Conservation (phyloP, 2,888 invertebrate genomes). For the Mesochorus sp. region DNA sequence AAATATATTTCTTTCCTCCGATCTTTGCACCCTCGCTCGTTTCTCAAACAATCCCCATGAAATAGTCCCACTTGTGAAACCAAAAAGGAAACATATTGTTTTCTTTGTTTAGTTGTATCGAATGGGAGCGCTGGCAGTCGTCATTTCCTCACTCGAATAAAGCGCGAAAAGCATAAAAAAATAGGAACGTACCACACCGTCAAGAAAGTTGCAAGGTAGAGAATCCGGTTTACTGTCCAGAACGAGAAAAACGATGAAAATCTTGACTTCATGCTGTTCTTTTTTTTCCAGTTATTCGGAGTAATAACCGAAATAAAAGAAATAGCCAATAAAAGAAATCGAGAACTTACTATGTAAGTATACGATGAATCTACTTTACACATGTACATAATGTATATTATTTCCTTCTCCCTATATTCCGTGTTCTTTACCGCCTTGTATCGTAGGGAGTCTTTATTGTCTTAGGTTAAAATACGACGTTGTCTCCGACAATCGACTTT, state of each 20-base stretch:
- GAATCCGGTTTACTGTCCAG: background rate
- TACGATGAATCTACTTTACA: constrained; percentile 20
- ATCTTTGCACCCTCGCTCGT: background rate
- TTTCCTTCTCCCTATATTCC: too few species aligned
- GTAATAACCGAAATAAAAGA: too few species aligned
- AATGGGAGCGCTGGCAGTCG: background rate
- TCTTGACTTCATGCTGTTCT: constrained; percentile 42
- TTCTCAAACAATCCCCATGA: background rate
- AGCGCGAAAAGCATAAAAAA: constrained; percentile 38
- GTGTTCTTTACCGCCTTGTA: background rate
- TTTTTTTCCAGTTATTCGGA: constrained; percentile 35
- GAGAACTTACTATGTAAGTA: constrained; percentile 59
- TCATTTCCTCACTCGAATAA: constrained; percentile 1
- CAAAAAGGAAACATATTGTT: constrained; percentile 16
- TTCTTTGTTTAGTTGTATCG: background rate
- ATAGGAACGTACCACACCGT: background rate
- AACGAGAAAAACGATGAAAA: constrained; percentile 32
- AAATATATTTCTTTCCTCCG: background rate
- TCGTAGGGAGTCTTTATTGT: constrained; percentile 62
- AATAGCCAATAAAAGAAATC: constrained; percentile 70
- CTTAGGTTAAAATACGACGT: constrained; percentile 59
- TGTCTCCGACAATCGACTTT: background rate
- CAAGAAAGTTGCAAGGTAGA: background rate
- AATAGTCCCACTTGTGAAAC: background rate
- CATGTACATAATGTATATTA: background rate